A percentile compares a stretch with the other conserved stretches of the same genome.
phyloP scores from a whole-genome alignment of 92 coral and sea anemone genomes.

The Scolanthus callimorphus region DNA sequence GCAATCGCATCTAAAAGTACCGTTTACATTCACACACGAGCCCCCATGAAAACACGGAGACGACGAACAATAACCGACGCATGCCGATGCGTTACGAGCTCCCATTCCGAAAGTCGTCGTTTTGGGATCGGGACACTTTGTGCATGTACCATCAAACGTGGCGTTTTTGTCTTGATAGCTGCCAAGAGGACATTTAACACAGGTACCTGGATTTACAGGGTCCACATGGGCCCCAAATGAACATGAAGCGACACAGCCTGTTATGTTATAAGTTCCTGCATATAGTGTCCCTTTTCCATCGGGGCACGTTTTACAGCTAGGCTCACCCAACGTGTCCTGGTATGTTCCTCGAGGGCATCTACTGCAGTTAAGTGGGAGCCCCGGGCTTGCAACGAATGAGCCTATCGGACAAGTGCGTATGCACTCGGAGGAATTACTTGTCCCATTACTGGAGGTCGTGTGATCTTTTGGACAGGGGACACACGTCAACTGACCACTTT shows the following conservation, averaged over 20 bases:
- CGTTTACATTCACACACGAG: constrained; percentile 4
- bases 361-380: constrained; percentile 17
- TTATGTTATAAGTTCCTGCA: constrained; percentile 31
- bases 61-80: constrained; percentile 22
- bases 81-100: not conserved
- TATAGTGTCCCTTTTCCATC: constrained; percentile 34
- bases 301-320: constrained; percentile 42
- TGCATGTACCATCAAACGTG: constrained; percentile 16
- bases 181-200: constrained; percentile 44
- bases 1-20: constrained; percentile 11
- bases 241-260: constrained; percentile 49
- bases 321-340: constrained; percentile 31
- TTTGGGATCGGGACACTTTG: constrained; percentile 19
- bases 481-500: constrained; percentile 27
- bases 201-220: constrained; percentile 2
- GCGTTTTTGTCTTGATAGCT: constrained; percentile 36
- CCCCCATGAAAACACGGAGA: constrained; percentile 19
- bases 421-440: constrained; percentile 19
- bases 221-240: constrained; percentile 39
- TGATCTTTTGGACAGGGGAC: constrained; percentile 18
- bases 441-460: constrained; percentile 26
- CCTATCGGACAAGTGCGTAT: constrained; percentile 31
- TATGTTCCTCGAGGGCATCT: constrained; percentile 42
- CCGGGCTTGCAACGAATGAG: constrained; percentile 4
- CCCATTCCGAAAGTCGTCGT: constrained; percentile 17